A percentile compares a stretch with the other conserved stretches of the same genome.
Conservation (phyloP, 1,140 invertebrate species). For the Drosophila erecta region DNA sequence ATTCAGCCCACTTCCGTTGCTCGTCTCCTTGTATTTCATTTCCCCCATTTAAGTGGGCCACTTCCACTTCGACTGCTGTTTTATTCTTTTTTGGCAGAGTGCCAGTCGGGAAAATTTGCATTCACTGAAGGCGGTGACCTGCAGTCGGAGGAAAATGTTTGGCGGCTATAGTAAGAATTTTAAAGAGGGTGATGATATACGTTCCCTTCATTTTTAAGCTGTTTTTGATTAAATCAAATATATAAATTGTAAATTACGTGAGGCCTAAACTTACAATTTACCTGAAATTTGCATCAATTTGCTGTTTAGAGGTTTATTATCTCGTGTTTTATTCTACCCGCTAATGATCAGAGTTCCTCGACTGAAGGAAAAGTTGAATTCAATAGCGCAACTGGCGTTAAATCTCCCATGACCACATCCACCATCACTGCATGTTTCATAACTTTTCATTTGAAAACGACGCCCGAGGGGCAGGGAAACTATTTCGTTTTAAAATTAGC, state of each 20-base stretch:
- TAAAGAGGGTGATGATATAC: too few relatives aligned
- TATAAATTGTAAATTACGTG: too few relatives aligned
- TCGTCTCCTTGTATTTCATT: slow-evolving; percentile 63
- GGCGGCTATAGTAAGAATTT: neutral
- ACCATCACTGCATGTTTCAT: slow-evolving; percentile 45
- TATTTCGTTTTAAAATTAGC: slow-evolving; percentile 70
- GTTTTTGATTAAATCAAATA: too few relatives aligned
- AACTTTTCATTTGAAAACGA: slow-evolving; percentile 48
- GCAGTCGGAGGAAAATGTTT: neutral
- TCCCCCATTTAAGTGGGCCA: slow-evolving; percentile 59
- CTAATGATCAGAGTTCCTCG: slow-evolving; percentile 12
- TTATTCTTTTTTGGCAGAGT: slow-evolving; percentile 34
- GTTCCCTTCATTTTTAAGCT: too few relatives aligned
- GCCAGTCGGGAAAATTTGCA: slow-evolving; percentile 57
- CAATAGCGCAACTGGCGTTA: slow-evolving; percentile 22
- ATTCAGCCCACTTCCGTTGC: slow-evolving; percentile 26
- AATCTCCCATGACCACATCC: slow-evolving; percentile 19
- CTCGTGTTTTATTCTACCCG: neutral
- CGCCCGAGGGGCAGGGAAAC: slow-evolving; percentile 29
- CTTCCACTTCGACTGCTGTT: slow-evolving; percentile 10
- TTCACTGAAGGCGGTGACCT: slow-evolving; percentile 12
- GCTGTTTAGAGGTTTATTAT: neutral
- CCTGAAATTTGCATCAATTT: neutral
- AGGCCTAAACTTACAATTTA: too few relatives aligned
- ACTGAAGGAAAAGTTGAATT: slow-evolving; percentile 6